Base-by-base conservation (phyloP, 2,888 invertebrate genomes). In the Mamestra brassicae region DNA sequence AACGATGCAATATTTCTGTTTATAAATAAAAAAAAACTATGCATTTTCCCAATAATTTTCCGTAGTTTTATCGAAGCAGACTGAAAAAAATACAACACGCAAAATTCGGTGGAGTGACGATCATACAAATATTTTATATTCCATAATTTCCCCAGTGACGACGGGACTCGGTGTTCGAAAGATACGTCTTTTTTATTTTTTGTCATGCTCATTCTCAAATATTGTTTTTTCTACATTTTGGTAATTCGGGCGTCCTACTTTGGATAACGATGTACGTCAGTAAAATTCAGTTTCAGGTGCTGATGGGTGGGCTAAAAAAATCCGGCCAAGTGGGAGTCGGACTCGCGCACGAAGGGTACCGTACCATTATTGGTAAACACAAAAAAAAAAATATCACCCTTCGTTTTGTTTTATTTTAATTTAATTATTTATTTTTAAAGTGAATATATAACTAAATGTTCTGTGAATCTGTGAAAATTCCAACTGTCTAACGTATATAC, bases 101-200 rank as follows among this genome's bases (percentile, higher is more conserved):
- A 47, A 85, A 85, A 86, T 90, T 85, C 81, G 84, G 84, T 62
- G 67, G 76, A 81, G 81, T 85, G 87, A 87, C 78, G 84, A 89
- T 86, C 80, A 76, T 83, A 85, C 79, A 84, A 75, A 85, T 78
- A 85, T 83, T 85, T 82, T 85, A 87, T 90, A 87, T 88, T 83
- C 86, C 86, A 89, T 92, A 92, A 92, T 92, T 92, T 92, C 92
- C 92, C 92, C 63, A 81, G 92, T 82, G 92, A 88, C 91, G 84
- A 78, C 78, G 78, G 78, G 78, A 67, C 78, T 71, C 83, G 70
- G 77, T 83, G 84, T 89, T 87, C 87, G 86, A 76, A 79, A 84
- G 74, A 77, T 82, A 76, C 70, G 71, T 78, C 68, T 79, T 83
- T 82, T 83, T 69, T 69, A 70, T 80, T 80, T 82, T 86, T 76